These are phyloP conservation scores for Aegotheles bennettii DNA, from an alignment of 2,113 vertebrate genomes.

Conservation along the genomic window DNA sequence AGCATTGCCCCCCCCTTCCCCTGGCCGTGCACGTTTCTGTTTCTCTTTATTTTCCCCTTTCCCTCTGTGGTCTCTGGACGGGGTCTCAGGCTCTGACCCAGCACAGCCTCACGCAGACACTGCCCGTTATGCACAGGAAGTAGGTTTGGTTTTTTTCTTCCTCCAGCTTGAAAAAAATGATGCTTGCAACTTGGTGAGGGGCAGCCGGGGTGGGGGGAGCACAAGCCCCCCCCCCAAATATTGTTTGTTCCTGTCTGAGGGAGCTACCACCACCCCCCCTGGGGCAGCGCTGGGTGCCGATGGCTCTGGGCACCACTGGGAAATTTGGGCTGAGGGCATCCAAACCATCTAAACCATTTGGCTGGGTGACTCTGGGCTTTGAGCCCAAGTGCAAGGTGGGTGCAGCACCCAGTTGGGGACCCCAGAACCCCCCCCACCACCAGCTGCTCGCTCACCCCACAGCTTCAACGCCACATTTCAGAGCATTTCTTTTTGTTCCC, in stretches of 20 bases:
- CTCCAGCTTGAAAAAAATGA: background rate
- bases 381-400: background rate
- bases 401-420: background rate
- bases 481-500: background rate
- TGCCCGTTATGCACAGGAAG: background rate
- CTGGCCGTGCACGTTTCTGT: background rate
- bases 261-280: background rate
- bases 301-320: rapidly evolving
- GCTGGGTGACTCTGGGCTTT: background rate
- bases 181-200: no score
- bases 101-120: background rate
- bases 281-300: background rate
- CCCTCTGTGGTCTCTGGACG: background rate
- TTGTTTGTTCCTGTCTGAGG: background rate
- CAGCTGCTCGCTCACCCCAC: background rate
- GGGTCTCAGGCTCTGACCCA: background rate
- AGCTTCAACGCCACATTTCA: background rate
- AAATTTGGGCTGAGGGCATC: background rate
- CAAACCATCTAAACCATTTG: background rate
- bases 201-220: background rate
- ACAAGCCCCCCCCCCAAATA: background rate
- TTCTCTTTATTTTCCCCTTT: background rate
- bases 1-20: background rate
- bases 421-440: background rate
- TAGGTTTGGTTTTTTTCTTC: no score